Evolutionary conservation across 2,113 vertebrate species (phyloP), one percentile per base, ranked within the genome.

Genomic region (Nestor notabilis): DNA sequence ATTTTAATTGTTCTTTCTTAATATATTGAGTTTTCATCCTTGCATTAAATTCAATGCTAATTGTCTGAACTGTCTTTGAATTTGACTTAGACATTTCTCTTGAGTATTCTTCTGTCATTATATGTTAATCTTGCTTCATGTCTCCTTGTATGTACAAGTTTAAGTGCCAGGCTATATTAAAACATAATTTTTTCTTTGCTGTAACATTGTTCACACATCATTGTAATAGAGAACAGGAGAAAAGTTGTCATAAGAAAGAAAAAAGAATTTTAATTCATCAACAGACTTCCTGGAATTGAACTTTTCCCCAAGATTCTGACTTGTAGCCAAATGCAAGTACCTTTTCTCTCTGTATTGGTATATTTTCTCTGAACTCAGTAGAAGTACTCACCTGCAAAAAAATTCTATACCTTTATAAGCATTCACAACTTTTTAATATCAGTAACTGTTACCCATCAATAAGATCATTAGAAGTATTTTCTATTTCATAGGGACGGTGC

Each of bases 101-200:
- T 35, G 12, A 65, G 20, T 37, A 79, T 56, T 41, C 4, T 49
- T 39, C 5, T 46, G 3, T n/a, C 24, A 61, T 33, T 63, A 39
- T 18, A 72, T 2, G 4, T 46, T 7, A 28, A 28, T 31, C 35
- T 87, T 68, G 16, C 14, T 66, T 89, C 17, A 33, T 29, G 18
- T 79, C 17, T 82, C 14, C 17, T 68, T 69, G 11, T 5, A 23
- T 4, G 7, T 50, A 76, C 2, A 50, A 46, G 46, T 49, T 72
- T 35, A 86, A 65, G 19, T 43, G 24, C 12, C 12, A 55, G 25
- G 7, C 10, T 47, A n/a, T 70, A 21, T 43, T 41, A 75, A 35
- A 47, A 23, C 3, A 15, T 13, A 7, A 0, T 33, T 27, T 7
- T 4, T 21, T 31, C 58, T 28, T 21, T 43, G 5, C 13, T 74